Base-by-base conservation (phyloP, 2,888 invertebrate genomes). In the Thera britannica region DNA sequence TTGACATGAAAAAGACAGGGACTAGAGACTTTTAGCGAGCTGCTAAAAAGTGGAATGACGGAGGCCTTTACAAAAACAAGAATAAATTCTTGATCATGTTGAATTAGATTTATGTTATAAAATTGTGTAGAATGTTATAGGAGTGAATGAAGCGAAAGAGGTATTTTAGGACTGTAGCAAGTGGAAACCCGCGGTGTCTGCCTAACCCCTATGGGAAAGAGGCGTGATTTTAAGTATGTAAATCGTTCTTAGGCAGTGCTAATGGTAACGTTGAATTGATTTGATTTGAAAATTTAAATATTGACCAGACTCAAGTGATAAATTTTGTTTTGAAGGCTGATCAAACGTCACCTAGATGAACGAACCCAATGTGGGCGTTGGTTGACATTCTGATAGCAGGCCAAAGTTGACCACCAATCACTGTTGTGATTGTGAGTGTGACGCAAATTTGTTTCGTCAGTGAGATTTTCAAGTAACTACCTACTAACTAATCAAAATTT, bases 321-420 rank as follows among this genome's bases (percentile, higher is more conserved):
- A 57, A 73, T 67, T 54, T 70, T 72, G 73, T 74, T 74, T 77
- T 77, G 77, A 76, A 72, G 72, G 69, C 77, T 74, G 73, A 72
- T 65, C 64, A 62, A 60, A 78, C 64, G 74, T 76, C 73, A 75
- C 74, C 62, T 72, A 75, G 72, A 71, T 71, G 65, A 67, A 73
- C 69, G 68, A 75, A 78, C 69, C 59, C 8, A 57, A 44, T 70
- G 77, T 80, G 79, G 79, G 79, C 77, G 81, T 80, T 75, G 75
- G 73, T 72, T 76, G 70, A 70, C 63, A 72, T 72, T 75, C 64
- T 69, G 76, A 73, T 79, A 79, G 68, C 70, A 34, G 12, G 34
- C 52, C 23, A n/a, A 11, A 69, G 38, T 49, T 61, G 70, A 65
- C 12, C 62, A 62, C 62, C 61, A 70, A 69, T 64, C 52, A 41